Percentiles rank a stretch among this genome's conserved stretches.
Evolutionary conservation across 2,113 vertebrate species (phyloP).

Genomic region (Oreotrochilus melanogaster): DNA sequence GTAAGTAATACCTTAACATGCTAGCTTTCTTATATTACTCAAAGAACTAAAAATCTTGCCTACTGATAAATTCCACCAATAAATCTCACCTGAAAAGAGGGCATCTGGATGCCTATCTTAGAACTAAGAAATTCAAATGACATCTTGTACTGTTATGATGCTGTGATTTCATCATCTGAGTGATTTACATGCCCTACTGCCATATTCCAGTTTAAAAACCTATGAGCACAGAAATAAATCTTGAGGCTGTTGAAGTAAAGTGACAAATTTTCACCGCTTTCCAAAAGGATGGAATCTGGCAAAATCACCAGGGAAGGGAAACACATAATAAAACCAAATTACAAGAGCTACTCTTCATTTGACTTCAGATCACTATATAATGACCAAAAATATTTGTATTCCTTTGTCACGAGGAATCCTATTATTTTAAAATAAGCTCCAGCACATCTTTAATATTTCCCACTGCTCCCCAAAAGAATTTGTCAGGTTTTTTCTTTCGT

Average conservation of each 20-base stretch:
- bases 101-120: neutral
- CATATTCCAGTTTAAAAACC: neutral
- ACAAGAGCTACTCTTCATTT: neutral
- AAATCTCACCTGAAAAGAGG: neutral
- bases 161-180: neutral
- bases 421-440: constrained; percentile 24
- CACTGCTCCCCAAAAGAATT: neutral
- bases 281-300: neutral
- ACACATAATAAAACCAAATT: neutral
- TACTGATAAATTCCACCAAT: neutral
- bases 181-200: neutral
- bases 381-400: neutral
- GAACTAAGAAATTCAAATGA: neutral
- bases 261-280: neutral
- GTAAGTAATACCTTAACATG: neutral
- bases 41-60: neutral
- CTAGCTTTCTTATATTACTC: neutral
- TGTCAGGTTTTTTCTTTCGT: constrained; percentile 67
- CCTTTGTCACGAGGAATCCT: neutral
- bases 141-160: neutral
- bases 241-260: neutral
- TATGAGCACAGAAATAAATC: neutral
- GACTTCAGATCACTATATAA: neutral
- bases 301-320: neutral
- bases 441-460: constrained; percentile 19